Evolutionary conservation across 2,888 invertebrate genomes (phyloP).

Genomic region (Andrena fulva): DNA sequence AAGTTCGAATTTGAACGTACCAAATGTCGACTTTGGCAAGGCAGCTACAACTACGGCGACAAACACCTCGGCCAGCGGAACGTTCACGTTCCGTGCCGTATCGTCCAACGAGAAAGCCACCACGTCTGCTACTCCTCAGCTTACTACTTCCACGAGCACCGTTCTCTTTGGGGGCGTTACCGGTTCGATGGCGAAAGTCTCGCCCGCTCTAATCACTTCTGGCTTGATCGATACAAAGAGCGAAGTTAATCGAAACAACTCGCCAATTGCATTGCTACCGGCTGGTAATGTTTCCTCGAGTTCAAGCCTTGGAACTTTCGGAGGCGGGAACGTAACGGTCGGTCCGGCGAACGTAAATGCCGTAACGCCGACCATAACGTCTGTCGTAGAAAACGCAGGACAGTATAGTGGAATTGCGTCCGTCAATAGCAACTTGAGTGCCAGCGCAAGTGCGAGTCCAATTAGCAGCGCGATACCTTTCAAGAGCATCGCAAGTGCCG

Average conservation of each 20-base stretch:
- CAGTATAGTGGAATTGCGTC: background rate
- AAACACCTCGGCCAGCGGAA: background rate
- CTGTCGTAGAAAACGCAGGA: background rate
- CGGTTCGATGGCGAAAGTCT: background rate
- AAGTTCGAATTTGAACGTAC: background rate
- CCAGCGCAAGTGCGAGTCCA: background rate
- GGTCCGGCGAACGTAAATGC: background rate
- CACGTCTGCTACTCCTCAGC: background rate
- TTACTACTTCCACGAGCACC: background rate
- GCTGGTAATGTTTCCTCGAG: background rate
- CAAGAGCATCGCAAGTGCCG: background rate
- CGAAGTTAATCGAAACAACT: background rate
- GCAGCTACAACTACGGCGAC: background rate
- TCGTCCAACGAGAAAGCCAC: slow-evolving; percentile 8
- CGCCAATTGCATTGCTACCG: background rate
- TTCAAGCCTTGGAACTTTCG: background rate
- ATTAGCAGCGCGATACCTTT: background rate
- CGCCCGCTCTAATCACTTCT: background rate
- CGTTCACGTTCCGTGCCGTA: slow-evolving; percentile 14
- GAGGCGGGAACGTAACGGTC: background rate
- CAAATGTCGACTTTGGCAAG: slow-evolving; percentile 28
- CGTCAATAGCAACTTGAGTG: background rate
- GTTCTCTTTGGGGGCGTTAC: too few species aligned
- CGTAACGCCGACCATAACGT: background rate
- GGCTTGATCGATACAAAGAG: background rate